Percentiles rank a stretch among this genome's conserved stretches.
These are phyloP conservation scores for Planiliza haematocheilus DNA, from an alignment of 2,113 vertebrate species.

Conservation along the genomic window DNA sequence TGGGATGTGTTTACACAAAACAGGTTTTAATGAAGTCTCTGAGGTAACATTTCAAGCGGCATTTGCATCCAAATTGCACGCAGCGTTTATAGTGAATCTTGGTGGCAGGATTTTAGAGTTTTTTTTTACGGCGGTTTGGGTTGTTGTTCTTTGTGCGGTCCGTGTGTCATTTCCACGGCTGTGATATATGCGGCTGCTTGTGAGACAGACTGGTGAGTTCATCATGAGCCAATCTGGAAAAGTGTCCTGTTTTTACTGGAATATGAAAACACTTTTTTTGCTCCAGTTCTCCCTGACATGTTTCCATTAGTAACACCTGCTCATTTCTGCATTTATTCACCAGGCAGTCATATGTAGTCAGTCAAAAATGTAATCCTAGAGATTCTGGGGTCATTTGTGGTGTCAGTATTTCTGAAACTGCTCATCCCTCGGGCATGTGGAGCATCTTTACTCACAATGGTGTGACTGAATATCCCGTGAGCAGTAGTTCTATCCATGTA, in stretches of 20 bases:
- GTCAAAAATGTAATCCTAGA: neutral
- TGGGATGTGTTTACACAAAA: slow-evolving; percentile 35
- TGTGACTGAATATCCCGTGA: too few species aligned
- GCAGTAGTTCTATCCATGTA: neutral
- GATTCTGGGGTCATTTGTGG: neutral
- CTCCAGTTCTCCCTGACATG: too few species aligned
- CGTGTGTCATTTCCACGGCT: slow-evolving; percentile 19
- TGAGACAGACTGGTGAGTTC: slow-evolving; percentile 16
- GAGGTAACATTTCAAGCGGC: slow-evolving; percentile 40
- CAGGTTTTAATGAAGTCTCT: slow-evolving; percentile 56
- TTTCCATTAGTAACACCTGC: too few species aligned
- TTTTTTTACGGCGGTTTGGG: neutral
- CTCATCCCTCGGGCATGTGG: neutral
- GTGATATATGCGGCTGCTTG: slow-evolving; percentile 4
- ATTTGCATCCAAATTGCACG: slow-evolving; percentile 32
- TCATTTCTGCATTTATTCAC: too few species aligned
- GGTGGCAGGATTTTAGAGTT: slow-evolving; percentile 4
- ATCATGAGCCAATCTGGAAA: slow-evolving; percentile 23
- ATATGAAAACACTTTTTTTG: slow-evolving; percentile 14
- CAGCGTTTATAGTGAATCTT: slow-evolving; percentile 23
- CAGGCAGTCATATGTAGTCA: too few species aligned
- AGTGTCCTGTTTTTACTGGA: slow-evolving; percentile 11
- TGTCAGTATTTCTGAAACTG: neutral
- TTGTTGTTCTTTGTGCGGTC: slow-evolving; percentile 3
- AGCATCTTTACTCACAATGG: neutral